Evolutionary conservation across 2,888 invertebrate genomes (phyloP), one percentile per base, ranked within the genome.

Genomic region (Augochlorella aurata): DNA sequence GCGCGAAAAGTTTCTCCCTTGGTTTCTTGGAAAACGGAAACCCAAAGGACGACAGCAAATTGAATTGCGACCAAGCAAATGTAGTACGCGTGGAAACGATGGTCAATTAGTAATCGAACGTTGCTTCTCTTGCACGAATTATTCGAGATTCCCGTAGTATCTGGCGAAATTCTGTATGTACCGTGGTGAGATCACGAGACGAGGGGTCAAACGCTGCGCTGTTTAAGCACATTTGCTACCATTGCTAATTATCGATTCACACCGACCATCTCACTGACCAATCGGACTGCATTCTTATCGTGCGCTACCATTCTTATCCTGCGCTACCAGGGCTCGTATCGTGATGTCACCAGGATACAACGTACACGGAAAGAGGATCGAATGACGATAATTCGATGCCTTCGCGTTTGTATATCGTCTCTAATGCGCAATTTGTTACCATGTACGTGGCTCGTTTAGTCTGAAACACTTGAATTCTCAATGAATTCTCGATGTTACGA

Each of bases 51-150:
- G 71, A 72, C 72, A 63, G 68, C 70, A 65, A n/a, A n/a, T 77
- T 72, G 52, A 78, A 65, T 82, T 78, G 78, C 47, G 50, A n/a
- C 29, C 69, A 82, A 82, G 74, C 82, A 72, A 72, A 82, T 61
- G 47, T 45, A 72, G 38, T n/a, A 21, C 72, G 61, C 68, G 72
- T 78, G 72, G 79, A 77, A 77, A 79, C 74, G 79, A 79, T 68
- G 68, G 58, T 52, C 65, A 71, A 77, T 82, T 71, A 77, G 67
- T 67, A 68, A 66, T 47, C 67, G 54, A 68, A 47, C 24, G 47
- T 82, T 66, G 76, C 58, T 58, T 75, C 75, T 68, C 47, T 16
- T 2, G 38, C 47, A 66, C 44, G 47, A 79, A 63, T 69, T 66
- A 69, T 80, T 71, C 52, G 21, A 71, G 7, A n/a, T 14, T 44